phyloP scores from a whole-genome alignment of 2,797 vertebrate genomes.

The Poeciliopsis turneri region DNA sequence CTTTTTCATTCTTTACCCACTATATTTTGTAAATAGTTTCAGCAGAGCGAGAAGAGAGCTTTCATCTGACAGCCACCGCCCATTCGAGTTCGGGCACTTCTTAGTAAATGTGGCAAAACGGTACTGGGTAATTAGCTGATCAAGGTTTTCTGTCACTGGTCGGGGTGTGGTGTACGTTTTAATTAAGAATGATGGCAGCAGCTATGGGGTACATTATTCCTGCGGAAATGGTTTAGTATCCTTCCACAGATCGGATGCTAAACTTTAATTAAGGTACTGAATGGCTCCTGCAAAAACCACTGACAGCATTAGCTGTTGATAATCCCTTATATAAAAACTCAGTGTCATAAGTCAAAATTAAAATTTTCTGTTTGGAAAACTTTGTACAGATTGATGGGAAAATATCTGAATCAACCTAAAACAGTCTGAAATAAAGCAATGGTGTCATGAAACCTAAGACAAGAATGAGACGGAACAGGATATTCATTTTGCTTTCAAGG shows the following conservation, averaged over 20 bases:
- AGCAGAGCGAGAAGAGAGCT: no score
- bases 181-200: background rate
- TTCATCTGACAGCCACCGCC: no score
- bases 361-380: background rate
- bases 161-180: background rate
- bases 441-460: background rate
- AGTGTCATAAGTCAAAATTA: background rate
- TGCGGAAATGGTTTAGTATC: background rate
- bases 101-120: no score
- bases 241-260: background rate
- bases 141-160: background rate
- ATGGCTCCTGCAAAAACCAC: background rate
- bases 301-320: background rate
- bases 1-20: no score
- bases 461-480: background rate
- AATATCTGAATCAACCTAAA: background rate
- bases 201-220: background rate
- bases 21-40: no score
- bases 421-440: background rate
- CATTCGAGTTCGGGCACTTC: no score
- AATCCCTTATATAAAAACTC: background rate
- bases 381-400: background rate
- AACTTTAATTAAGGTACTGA: background rate
- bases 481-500: no score
- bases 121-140: background rate